These are phyloP conservation scores for Leptopilina drosophilae DNA, from an alignment of 2,888 invertebrate species.

Conservation along the genomic window DNA sequence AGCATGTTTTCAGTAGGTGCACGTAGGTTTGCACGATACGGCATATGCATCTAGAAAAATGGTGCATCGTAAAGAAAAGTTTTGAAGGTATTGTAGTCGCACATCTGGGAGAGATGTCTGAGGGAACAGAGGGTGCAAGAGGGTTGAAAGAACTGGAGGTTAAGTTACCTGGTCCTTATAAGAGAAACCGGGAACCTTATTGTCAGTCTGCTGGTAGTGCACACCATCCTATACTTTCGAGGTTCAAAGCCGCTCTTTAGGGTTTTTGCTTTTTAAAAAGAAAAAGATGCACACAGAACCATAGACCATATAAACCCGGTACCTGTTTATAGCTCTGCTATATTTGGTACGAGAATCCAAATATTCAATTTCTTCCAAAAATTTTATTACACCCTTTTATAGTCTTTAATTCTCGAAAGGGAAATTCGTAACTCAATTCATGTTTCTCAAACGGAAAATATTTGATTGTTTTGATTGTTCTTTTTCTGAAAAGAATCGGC, in stretches of 20 bases:
- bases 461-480: no score
- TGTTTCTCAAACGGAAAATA: no score
- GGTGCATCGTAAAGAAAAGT: conserved; percentile 45
- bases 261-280: background rate
- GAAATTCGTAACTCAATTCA: no score
- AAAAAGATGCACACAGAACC: conserved; percentile 46
- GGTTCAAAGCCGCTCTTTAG: conserved; percentile 22
- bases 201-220: conserved; percentile 14
- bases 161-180: conserved; percentile 57
- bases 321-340: conserved; percentile 64
- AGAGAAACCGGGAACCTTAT: background rate
- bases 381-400: no score
- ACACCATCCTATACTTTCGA: conserved; percentile 6
- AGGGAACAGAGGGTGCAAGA: conserved; percentile 50
- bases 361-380: background rate
- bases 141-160: conserved; percentile 50
- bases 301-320: conserved; percentile 48
- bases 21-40: conserved; percentile 48
- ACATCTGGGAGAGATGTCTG: conserved; percentile 42
- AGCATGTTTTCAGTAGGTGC: background rate
- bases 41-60: conserved; percentile 54
- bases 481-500: no score
- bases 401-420: no score
- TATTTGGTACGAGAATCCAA: conserved; percentile 64
- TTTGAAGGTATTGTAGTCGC: conserved; percentile 30